Base-by-base conservation (phyloP, 2,797 vertebrate species). In the Scolopax bukidnonensis region DNA sequence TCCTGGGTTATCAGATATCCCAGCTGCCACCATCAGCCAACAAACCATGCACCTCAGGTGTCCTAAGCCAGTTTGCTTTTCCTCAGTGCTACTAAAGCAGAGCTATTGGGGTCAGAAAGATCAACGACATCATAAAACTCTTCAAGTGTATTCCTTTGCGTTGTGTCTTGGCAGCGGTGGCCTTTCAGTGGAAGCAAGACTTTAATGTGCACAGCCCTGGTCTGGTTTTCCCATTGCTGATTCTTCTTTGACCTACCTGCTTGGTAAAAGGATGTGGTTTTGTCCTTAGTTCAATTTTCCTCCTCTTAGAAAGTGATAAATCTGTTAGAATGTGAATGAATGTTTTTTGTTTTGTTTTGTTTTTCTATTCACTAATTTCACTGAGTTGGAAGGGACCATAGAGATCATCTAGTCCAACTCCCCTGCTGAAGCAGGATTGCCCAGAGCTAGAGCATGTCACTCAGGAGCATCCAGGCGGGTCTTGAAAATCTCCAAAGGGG, bases 181-280 rank as follows among this genome's bases (percentile, higher is more conserved):
- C 28, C 63, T 28, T 57, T 73, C 16, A 32, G 54, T 16, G 10
- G 30, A 36, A 81, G 9, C 17, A 27, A 64, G 38, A 51, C 70
- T 92, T 91, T 85, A 30, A 69, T 12, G 63, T 80, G 54, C 36
- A 9, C 45, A 64, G 19, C 19, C n/a, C 18, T 51, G 33, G 4
- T 87, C 61, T 94, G 65, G 8, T 92, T 95, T 93, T 90, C 69
- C 65, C 69, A 77, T 86, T n/a, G 78, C 45, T 68, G n/a, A 23
- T 24, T 82, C 71, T 84, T 85, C 81, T 61, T 47, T 36, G 48
- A 87, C 73, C 50, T 43, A 30, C 21, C 16, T 81, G 56, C 32
- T 63, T 59, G 45, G 41, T 60, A n/a, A n/a, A 84, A 78, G 24
- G 17, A 10, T 57, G 70, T 45, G n/a, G 3, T 4, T 57, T 77